These are phyloP conservation scores for Antidorcas marsupialis DNA, from an alignment of 2,113 vertebrate genomes.

Conservation along the genomic window DNA sequence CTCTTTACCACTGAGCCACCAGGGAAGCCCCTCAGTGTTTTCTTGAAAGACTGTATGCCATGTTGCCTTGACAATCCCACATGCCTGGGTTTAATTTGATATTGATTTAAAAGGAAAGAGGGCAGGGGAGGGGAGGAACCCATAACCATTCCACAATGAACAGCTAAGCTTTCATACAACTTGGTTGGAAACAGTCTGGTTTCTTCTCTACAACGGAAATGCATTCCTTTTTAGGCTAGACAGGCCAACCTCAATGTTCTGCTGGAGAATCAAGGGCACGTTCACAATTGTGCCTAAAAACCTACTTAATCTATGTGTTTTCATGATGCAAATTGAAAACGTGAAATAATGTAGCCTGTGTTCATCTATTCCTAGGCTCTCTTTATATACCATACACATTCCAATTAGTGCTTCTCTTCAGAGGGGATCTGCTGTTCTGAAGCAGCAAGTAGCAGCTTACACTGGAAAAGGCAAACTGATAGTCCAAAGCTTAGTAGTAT, in stretches of 20 bases:
- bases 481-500: background rate
- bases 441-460: background rate
- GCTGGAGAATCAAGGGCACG: background rate
- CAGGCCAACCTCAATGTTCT: background rate
- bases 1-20: background rate
- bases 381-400: background rate
- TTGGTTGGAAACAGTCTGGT: background rate
- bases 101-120: constrained; percentile 51
- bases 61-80: constrained; percentile 47
- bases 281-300: background rate
- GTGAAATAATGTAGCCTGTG: background rate
- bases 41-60: constrained; percentile 24
- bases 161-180: constrained; percentile 48
- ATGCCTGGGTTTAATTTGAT: constrained; percentile 59
- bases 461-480: background rate
- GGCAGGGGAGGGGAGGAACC: rapidly evolving
- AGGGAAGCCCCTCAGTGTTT: background rate
- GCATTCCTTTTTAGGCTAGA: background rate
- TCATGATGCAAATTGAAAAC: background rate
- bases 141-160: constrained; percentile 40
- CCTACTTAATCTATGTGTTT: background rate
- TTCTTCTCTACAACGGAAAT: background rate
- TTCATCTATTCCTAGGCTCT: background rate
- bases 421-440: background rate
- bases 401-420: background rate